Conservation (phyloP, 2,888 invertebrate species). For the Drosophila recens region DNA sequence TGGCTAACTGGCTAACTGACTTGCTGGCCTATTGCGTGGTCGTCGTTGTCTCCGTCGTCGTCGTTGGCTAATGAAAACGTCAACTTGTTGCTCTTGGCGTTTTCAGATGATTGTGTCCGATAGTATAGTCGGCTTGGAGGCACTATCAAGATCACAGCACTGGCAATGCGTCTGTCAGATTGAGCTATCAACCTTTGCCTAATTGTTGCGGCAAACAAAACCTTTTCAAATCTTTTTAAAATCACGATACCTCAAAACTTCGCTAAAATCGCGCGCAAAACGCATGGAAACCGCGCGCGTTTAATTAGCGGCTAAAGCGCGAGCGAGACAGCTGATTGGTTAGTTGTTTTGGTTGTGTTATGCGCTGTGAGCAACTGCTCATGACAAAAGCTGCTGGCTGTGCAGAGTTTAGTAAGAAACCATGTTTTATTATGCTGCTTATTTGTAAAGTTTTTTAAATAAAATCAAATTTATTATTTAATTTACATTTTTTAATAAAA, state of each 20-base stretch:
- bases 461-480: no score
- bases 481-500: background rate
- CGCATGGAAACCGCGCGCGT: conserved; percentile 36
- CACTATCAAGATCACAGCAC: conserved; percentile 19
- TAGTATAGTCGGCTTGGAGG: background rate
- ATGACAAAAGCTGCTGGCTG: conserved; percentile 49
- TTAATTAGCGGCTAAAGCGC: background rate
- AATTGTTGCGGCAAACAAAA: conserved; percentile 10
- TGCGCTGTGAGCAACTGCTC: conserved; percentile 21
- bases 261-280: conserved; percentile 22
- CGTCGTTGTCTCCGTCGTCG: conserved; percentile 22
- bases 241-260: background rate
- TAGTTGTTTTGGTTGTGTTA: conserved; percentile 43
- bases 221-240: background rate
- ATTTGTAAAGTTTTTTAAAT: no score
- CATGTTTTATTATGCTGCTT: no score
- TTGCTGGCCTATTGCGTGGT: conserved; percentile 52
- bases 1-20: conserved; percentile 43
- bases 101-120: conserved; percentile 28
- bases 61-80: conserved; percentile 64
- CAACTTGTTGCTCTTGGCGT: conserved; percentile 45
- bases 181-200: conserved; percentile 32
- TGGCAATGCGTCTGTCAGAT: conserved; percentile 15
- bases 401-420: background rate
- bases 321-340: conserved; percentile 16